These are phyloP conservation scores for Tricholauxania praeusta DNA, from an alignment of 2,888 invertebrate genomes.

Conservation along the genomic window DNA sequence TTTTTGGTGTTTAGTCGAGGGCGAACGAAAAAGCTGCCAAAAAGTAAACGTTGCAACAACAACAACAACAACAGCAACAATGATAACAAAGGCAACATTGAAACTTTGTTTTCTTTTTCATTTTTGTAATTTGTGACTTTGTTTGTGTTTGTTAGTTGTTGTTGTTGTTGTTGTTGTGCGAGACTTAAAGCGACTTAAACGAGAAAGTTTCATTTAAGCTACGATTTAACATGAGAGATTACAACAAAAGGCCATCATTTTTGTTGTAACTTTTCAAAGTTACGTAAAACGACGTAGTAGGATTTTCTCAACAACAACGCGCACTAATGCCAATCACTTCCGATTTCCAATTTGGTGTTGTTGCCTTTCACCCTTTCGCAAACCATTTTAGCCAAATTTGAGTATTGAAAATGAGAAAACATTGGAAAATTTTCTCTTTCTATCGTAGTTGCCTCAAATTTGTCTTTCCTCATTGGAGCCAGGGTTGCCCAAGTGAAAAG, in stretches of 20 bases:
- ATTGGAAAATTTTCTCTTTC: too few relatives aligned
- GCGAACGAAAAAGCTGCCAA: background rate
- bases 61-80: slow-evolving; percentile 16
- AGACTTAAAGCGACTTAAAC: background rate
- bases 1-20: background rate
- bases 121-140: slow-evolving; percentile 3
- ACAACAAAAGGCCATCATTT: background rate
- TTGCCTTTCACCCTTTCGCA: too few relatives aligned
- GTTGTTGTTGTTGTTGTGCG: too few relatives aligned
- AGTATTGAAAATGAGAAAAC: too few relatives aligned
- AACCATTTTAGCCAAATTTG: too few relatives aligned
- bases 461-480: too few relatives aligned
- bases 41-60: background rate
- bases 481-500: too few relatives aligned
- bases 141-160: background rate
- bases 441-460: too few relatives aligned
- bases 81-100: slow-evolving; percentile 8
- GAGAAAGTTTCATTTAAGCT: slow-evolving; percentile 23
- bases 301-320: too few relatives aligned
- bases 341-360: too few relatives aligned
- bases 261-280: slow-evolving; percentile 14
- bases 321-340: too few relatives aligned
- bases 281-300: background rate
- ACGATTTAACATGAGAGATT: slow-evolving; percentile 34
- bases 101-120: background rate